Percentiles rank a stretch among this genome's conserved stretches.
These are phyloP conservation scores for Urophycis tenuis DNA, from an alignment of 2,797 vertebrate genomes.

Conservation along the genomic window DNA sequence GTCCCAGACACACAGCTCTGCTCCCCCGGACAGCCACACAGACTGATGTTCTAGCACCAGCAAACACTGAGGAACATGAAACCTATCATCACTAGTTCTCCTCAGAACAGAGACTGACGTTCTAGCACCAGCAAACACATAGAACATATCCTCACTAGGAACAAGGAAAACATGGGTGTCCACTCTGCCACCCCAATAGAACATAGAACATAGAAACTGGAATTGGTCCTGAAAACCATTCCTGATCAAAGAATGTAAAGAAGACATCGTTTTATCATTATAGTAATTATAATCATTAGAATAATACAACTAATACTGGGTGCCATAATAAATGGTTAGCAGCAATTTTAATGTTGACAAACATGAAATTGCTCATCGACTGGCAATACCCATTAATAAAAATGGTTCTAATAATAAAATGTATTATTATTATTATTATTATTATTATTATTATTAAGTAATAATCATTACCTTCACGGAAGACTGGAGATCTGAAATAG, in stretches of 20 bases:
- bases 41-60: conserved; percentile 79
- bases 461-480: conserved; percentile 81
- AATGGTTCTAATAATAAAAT: too few species aligned
- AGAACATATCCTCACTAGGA: not conserved
- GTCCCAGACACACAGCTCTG: conserved; percentile 89
- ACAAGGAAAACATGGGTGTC: not conserved
- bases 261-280: not conserved
- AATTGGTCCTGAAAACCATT: too few species aligned
- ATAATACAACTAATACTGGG: too few species aligned
- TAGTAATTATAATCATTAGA: too few species aligned
- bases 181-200: not conserved
- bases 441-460: not conserved
- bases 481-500: conserved; percentile 84
- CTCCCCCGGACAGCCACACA: conserved; percentile 85
- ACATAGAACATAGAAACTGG: too few species aligned
- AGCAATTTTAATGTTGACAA: not conserved
- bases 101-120: conserved; percentile 68
- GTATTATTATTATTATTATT: not conserved
- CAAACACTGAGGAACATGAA: conserved; percentile 74
- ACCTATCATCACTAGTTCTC: not conserved
- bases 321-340: not conserved
- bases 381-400: not conserved
- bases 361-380: not conserved
- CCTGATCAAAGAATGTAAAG: not conserved
- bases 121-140: conserved; percentile 75